These are phyloP conservation scores for Endotricha flammealis DNA, from an alignment of 2,888 invertebrate genomes.

Conservation along the genomic window DNA sequence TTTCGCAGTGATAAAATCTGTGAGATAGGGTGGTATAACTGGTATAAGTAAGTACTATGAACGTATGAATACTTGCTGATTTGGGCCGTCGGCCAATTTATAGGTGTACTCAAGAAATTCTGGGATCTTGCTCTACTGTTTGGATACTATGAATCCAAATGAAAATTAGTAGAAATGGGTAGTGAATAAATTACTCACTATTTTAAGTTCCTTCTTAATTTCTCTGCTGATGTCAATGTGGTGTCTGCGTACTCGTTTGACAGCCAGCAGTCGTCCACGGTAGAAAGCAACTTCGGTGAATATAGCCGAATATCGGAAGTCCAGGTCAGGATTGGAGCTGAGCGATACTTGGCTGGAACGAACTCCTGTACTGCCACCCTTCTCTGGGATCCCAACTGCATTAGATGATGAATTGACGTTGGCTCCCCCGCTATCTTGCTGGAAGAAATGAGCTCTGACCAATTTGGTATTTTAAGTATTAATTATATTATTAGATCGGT, in stretches of 20 bases:
- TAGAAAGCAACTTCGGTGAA: constrained; percentile 95
- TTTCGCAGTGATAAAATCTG: too few species aligned
- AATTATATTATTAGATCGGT: background rate
- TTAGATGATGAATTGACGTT: constrained; percentile 90
- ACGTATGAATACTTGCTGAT: too few species aligned
- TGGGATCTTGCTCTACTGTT: too few species aligned
- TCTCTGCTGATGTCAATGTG: constrained; percentile 92
- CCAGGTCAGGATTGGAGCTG: constrained; percentile 94
- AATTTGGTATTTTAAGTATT: constrained; percentile 34
- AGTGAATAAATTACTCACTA: constrained; percentile 79
- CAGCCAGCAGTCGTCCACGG: constrained; percentile 90
- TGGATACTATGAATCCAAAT: too few species aligned
- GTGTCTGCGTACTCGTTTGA: constrained; percentile 90
- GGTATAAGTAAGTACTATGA: too few species aligned
- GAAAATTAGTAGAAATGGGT: background rate
- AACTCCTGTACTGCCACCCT: constrained; percentile 66
- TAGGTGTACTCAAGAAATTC: too few species aligned
- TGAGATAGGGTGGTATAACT: too few species aligned
- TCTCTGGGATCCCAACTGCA: constrained; percentile 74
- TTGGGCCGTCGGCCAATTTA: too few species aligned
- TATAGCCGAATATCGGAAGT: constrained; percentile 92
- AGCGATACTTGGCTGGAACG: constrained; percentile 93
- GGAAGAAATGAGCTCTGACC: constrained; percentile 75
- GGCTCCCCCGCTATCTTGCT: constrained; percentile 81
- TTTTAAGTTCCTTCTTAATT: constrained; percentile 95